Base-by-base conservation (phyloP, 2,113 vertebrate genomes). In the Etheostoma spectabile region DNA sequence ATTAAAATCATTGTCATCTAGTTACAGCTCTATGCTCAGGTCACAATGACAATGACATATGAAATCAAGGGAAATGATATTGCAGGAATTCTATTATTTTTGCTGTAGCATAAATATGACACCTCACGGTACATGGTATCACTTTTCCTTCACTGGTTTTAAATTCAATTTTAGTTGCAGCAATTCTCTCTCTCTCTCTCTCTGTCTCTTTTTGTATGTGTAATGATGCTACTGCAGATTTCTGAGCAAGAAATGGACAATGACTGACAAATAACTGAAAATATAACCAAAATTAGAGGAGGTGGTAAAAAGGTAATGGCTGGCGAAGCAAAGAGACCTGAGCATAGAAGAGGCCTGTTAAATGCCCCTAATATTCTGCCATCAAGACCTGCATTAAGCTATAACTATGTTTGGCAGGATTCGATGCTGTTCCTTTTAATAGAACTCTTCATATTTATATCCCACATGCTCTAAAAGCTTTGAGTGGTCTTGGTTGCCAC, bases 391-490 rank as follows among this genome's bases (percentile, higher is more conserved):
- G 83, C 49, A 52, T 49, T 19, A 46, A 30, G 42, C 72, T 24
- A 51, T 21, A 55, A 33, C 64, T 81, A 59, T 82, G 30, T 88
- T 83, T 84, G 72, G 61, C 53, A 19, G 60, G 75, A 79, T 63
- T 86, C 56, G 59, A 81, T 52, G 69, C 63, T 63, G 19, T 48
- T 62, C 61, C 22, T 38, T 79, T 77, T 83, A 57, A 85, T 46
- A 59, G 70, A 51, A 63, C 82, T 73, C 72, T 88, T 69, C 16
- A 3, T 73, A 56, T 82, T 85, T 86, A 71, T 64, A 75, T 69
- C 65, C 77, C 42, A 62, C 52, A 33, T n/a, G 67, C 75, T 79
- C 81, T 92, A 79, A 91, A 89, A 89, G 90, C 86, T 85, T 78
- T 85, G 77, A 87, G 86, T 90, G 89, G 79, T 83, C 84, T 84